phyloP scores from a whole-genome alignment of 2,113 vertebrate genomes.

The Megaptera novaeangliae region DNA sequence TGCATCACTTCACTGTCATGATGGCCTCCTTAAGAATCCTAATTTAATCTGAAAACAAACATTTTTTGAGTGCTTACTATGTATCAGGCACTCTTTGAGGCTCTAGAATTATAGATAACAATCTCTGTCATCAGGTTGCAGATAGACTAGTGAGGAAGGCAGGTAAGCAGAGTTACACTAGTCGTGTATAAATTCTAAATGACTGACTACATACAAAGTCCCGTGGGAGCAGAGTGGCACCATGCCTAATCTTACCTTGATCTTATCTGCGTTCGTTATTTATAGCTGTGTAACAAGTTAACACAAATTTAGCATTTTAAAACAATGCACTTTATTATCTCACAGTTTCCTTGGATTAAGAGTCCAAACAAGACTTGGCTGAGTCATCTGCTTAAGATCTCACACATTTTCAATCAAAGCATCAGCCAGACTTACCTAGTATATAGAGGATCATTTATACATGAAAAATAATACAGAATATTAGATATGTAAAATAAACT shows the following conservation, averaged over 20 bases:
- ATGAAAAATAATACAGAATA: not conserved
- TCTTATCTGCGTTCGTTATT: not conserved
- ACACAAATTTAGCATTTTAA: not conserved
- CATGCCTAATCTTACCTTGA: not conserved
- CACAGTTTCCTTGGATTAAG: not conserved
- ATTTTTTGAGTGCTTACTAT: not conserved
- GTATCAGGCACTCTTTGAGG: not conserved
- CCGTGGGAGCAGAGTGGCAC: not conserved
- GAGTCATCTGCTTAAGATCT: not conserved
- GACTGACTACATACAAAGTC: not conserved
- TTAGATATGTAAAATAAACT: not conserved
- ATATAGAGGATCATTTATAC: not conserved
- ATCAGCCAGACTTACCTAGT: not conserved
- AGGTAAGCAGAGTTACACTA: not conserved
- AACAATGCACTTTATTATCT: not conserved
- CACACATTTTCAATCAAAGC: not conserved
- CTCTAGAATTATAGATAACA: not conserved
- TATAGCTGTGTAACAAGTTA: not conserved
- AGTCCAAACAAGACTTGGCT: not conserved
- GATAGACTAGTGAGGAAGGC: not conserved
- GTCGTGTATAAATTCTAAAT: not conserved
- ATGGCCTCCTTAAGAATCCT: constrained; percentile 1
- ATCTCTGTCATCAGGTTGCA: not conserved
- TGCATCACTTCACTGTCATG: not conserved
- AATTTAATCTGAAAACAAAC: not conserved